Evolutionary conservation across 2,113 vertebrate species (phyloP), one percentile per base, ranked within the genome.

Genomic region (Merops nubicus): DNA sequence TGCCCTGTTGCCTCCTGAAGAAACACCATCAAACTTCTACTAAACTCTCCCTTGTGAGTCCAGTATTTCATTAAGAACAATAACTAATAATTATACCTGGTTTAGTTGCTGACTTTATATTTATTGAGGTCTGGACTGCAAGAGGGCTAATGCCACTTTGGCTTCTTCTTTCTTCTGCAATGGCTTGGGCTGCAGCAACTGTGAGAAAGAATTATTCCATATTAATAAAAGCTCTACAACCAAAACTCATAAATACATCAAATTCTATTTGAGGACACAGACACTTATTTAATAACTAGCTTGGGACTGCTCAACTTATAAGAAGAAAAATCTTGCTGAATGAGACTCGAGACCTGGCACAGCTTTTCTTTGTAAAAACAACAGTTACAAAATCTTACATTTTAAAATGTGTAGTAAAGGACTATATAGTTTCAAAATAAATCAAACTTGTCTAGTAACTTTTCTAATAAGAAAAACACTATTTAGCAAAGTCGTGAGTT

Each of bases 111-210:
- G 98, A 76, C 84, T 96, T 98, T 85, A 91, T 67, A 68, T 28
- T 96, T 77, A 97, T 53, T 82, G 98, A 85, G 36, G 97, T 76
- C 6, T 96, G 96, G 68, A 97, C 59, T 65, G 95, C 74, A 77
- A 97, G 70, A 56, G 98, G 97, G 95, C 97, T 98, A 95, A 96
- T 78, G 15, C 97, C 98, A 70, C 97, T 87, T 91, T 98, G 98
- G 96, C 96, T 99, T 88, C 98, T 98, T 93, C 99, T 98, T 97
- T 99, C 99, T 86, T 99, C 98, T 26, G 98, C 99, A 94, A 99
- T 98, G 31, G 98, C 99, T 83, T 99, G 98, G 67, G 99, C 99
- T 72, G 98, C 98, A 97, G 99, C 99, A 98, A 98, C 99, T 99
- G 95, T 57, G 68, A 96, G 69, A 87, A 93, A 96, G 36, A 87